A percentile compares a stretch with the other conserved stretches of the same genome.
These are phyloP conservation scores for Dryobotodes eremita DNA, from an alignment of 2,888 invertebrate species.

Conservation along the genomic window DNA sequence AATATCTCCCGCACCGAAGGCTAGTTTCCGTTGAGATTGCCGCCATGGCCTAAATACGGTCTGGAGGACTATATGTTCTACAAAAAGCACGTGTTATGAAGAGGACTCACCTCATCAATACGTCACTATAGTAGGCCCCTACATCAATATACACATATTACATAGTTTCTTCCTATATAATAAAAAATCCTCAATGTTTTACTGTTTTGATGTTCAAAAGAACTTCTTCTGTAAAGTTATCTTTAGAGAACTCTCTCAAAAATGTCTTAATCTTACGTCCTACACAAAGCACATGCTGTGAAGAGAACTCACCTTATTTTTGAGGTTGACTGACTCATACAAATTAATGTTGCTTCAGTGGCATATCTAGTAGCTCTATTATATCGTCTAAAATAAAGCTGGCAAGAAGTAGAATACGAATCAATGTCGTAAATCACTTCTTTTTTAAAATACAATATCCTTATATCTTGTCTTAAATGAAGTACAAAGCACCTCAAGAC, in stretches of 20 bases:
- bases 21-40: too few species aligned
- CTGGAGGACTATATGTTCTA: too few species aligned
- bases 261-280: slow-evolving; percentile 9
- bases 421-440: too few species aligned
- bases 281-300: slow-evolving; percentile 7
- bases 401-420: too few species aligned
- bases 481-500: not conserved
- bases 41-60: too few species aligned
- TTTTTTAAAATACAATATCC: too few species aligned
- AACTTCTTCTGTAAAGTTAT: not conserved
- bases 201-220: not conserved
- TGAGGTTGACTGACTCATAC: slow-evolving; percentile 88
- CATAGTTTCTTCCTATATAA: not conserved
- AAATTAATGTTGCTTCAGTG: not conserved
- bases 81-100: not conserved
- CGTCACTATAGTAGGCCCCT: not conserved
- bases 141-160: too few species aligned
- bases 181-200: not conserved
- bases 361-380: not conserved
- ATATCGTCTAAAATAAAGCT: not conserved
- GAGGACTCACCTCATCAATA: slow-evolving; percentile 79
- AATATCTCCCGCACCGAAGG: too few species aligned
- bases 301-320: slow-evolving; percentile 84
- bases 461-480: not conserved
- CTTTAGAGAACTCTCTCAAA: not conserved